A percentile compares a stretch with the other conserved stretches of the same genome.
Conservation (phyloP, 2,113 vertebrate genomes). For the Macquaria ambigua region DNA sequence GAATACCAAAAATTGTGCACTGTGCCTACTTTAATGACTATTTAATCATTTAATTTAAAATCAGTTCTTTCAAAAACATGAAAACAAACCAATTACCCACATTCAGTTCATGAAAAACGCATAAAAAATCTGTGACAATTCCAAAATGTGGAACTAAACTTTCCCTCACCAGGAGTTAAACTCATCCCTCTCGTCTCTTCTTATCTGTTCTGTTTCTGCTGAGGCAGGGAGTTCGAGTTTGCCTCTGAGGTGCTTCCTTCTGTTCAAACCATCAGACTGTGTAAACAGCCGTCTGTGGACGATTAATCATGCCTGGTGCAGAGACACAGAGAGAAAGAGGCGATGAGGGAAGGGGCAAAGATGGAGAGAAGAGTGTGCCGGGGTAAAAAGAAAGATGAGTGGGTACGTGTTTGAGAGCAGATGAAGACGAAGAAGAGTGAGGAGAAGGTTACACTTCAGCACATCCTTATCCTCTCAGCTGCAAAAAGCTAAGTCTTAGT, state of each 20-base stretch:
- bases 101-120: neutral
- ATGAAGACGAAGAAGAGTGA: slow-evolving; percentile 2
- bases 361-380: slow-evolving; percentile 5
- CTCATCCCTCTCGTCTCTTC: slow-evolving; percentile 27
- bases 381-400: slow-evolving; percentile 12
- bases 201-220: slow-evolving; percentile 58
- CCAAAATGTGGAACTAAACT: neutral
- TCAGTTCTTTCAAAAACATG: neutral
- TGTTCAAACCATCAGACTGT: slow-evolving; percentile 60
- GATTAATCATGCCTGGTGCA: slow-evolving; percentile 67
- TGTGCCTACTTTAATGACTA: too few relatives aligned
- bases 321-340: neutral
- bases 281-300: slow-evolving; percentile 71
- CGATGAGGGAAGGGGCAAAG: neutral
- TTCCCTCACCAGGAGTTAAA: slow-evolving; percentile 29
- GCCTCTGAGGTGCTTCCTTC: slow-evolving; percentile 62
- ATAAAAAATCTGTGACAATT: neutral
- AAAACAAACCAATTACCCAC: neutral
- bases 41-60: too few relatives aligned
- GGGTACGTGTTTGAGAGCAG: neutral
- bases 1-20: too few relatives aligned
- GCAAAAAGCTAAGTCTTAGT: neutral
- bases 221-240: slow-evolving; percentile 39
- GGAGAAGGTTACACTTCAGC: neutral
- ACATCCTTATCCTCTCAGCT: neutral